Percentiles rank a stretch among this genome's conserved stretches.
Conservation (phyloP, 2,113 vertebrate genomes). For the Anhinga anhinga region DNA sequence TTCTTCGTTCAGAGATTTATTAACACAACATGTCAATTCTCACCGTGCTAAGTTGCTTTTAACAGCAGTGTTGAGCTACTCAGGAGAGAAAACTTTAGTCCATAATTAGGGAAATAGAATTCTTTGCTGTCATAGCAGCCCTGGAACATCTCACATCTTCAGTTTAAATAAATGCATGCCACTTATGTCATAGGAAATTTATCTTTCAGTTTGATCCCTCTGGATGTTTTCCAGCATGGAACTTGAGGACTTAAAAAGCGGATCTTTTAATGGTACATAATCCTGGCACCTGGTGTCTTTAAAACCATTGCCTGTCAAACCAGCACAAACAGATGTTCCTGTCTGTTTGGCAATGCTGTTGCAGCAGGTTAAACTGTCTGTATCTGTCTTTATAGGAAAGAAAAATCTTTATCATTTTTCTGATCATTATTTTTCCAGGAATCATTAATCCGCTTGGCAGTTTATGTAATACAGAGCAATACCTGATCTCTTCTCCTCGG, state of each 20-base stretch:
- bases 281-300: neutral
- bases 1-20: neutral
- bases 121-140: neutral
- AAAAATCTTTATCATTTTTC: slow-evolving; percentile 6
- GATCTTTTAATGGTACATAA: neutral
- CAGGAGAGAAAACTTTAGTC: neutral
- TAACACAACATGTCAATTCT: neutral
- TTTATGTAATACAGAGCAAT: slow-evolving; percentile 4
- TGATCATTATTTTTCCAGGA: slow-evolving; percentile 22
- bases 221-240: slow-evolving; percentile 22
- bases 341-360: neutral
- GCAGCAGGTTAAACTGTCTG: neutral
- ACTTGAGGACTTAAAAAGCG: neutral
- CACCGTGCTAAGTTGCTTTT: neutral
- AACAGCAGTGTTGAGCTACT: neutral
- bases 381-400: neutral
- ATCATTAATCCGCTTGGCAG: neutral
- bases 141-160: slow-evolving; percentile 4
- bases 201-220: neutral
- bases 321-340: slow-evolving; percentile 17
- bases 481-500: neutral
- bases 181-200: neutral
- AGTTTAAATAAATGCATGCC: neutral
- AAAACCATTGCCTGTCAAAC: slow-evolving; percentile 18
- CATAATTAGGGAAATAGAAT: slow-evolving; percentile 11